Percentiles rank a stretch among this genome's conserved stretches.
Conservation (phyloP, 2,888 invertebrate genomes). For the Lucinisca nassula region DNA sequence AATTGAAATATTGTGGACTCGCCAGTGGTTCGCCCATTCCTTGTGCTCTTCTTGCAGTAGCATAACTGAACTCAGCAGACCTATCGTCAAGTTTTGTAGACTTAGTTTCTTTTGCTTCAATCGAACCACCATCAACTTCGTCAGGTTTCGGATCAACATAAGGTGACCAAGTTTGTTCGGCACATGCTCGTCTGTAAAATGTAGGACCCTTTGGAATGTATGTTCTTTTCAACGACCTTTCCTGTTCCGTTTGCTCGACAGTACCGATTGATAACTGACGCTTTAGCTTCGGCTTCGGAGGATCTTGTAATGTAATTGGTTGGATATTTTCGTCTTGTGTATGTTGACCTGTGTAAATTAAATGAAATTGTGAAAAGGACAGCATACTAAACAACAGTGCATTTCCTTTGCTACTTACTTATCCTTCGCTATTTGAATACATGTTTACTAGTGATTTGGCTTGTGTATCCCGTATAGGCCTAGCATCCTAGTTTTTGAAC, state of each 20-base stretch:
- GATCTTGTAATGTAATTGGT: slow-evolving; percentile 70
- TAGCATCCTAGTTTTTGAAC: no score
- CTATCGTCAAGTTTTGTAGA: background rate
- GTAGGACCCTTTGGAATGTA: background rate
- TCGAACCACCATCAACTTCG: slow-evolving; percentile 33
- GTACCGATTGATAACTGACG: slow-evolving; percentile 72
- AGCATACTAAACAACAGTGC: no score
- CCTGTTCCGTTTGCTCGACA: slow-evolving; percentile 49
- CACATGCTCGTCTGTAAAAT: background rate
- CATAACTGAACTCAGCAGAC: background rate
- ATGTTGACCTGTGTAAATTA: background rate
- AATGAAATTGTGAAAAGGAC: no score
- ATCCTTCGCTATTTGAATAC: background rate
- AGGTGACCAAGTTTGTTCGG: background rate
- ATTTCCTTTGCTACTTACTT: background rate
- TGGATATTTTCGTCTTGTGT: background rate
- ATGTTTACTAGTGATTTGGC: background rate
- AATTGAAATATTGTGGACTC: slow-evolving; percentile 58
- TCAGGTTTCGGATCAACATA: slow-evolving; percentile 22
- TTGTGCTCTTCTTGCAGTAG: background rate
- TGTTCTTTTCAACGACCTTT: slow-evolving; percentile 41
- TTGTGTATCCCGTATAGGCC: background rate
- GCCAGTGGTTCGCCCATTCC: background rate
- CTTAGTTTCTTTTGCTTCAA: background rate
- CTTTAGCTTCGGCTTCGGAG: slow-evolving; percentile 70